Base-by-base conservation (phyloP, 2,113 vertebrate genomes). In the Syngnathus floridae region DNA sequence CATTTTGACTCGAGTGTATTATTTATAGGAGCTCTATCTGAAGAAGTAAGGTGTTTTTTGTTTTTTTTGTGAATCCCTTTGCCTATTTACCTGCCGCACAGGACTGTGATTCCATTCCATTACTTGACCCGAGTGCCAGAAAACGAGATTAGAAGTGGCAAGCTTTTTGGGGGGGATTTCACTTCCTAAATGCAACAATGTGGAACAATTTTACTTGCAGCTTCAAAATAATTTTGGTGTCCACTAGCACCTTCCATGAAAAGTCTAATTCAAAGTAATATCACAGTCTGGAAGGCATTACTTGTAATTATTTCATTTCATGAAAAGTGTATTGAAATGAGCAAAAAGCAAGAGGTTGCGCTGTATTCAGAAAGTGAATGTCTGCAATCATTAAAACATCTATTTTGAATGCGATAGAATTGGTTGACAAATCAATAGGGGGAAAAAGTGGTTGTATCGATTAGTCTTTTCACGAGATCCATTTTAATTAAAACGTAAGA, bases 1-100 rank as follows among this genome's bases (percentile, higher is more conserved):
- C 57, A 59, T 56, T 56, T 56, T 83, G 87, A 84, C 90, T 93
- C 83, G 77, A 90, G 91, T 92, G 87, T 79, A 80, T 59, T 84
- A 83, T 88, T 80, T 84, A 91, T 92, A 92, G 90, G 92, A 94
- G 88, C 93, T 90, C 91, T 92, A 90, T 92, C 88, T 94, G 92
- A 93, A 79, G 64, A 66, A 72, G 66, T 89, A 88, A 85, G 85
- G 88, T 89, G 89, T 4, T 3, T 56, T 35, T 56, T 54, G 11
- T 22, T 8, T 9, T 51, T 49, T n/a, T 26, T 1, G 52, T 35
- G 35, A 56, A 56, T 16, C 13, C 17, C 2, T 8, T 51, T 55
- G 88, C 90, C 93, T 93, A 90, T 94, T 95, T 95, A 95, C 91
- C 91, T 93, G 90, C 85, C 91, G 89, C 54, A 35, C 54, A 35